Evolutionary conservation across 2,888 invertebrate genomes (phyloP).

Genomic region (Volucella inflata): DNA sequence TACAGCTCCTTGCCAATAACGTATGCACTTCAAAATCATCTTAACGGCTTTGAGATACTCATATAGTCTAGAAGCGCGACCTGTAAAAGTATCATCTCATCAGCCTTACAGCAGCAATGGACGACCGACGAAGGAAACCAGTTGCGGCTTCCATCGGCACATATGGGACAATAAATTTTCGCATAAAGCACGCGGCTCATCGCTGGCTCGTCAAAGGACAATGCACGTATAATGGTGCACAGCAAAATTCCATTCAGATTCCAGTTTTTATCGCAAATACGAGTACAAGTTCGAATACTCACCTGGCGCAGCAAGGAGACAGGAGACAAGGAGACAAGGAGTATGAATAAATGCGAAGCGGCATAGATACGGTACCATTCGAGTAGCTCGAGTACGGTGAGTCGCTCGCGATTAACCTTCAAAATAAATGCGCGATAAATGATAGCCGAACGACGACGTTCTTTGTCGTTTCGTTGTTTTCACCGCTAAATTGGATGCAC

Average conservation of each 20-base stretch:
- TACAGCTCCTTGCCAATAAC: slow-evolving; percentile 36
- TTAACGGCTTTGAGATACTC: slow-evolving; percentile 49
- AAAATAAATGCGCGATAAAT: slow-evolving; percentile 75
- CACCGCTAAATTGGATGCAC: slow-evolving; percentile 71
- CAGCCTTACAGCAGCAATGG: neutral
- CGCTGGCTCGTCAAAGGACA: slow-evolving; percentile 75
- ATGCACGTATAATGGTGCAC: slow-evolving; percentile 72
- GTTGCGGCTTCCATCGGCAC: slow-evolving; percentile 69
- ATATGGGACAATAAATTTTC: slow-evolving; percentile 75
- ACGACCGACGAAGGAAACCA: slow-evolving; percentile 50
- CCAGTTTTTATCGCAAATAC: slow-evolving; percentile 66
- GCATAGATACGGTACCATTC: neutral
- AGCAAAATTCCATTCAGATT: slow-evolving; percentile 67
- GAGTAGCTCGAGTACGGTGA: slow-evolving; percentile 21
- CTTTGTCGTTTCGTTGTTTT: slow-evolving; percentile 71
- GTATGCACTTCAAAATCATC: slow-evolving; percentile 71
- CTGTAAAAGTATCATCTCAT: slow-evolving; percentile 33
- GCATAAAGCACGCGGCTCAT: slow-evolving; percentile 75
- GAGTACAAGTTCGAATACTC: slow-evolving; percentile 31
- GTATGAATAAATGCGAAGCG: neutral
- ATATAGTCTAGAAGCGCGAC: slow-evolving; percentile 8
- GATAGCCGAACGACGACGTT: slow-evolving; percentile 53
- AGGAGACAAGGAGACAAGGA: slow-evolving; percentile 26
- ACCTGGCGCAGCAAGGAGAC: slow-evolving; percentile 63
- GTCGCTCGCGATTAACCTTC: slow-evolving; percentile 74